Base-by-base conservation (phyloP, 2,113 vertebrate genomes). In the western clawed frog (Xenopus tropicalis) region DNA sequence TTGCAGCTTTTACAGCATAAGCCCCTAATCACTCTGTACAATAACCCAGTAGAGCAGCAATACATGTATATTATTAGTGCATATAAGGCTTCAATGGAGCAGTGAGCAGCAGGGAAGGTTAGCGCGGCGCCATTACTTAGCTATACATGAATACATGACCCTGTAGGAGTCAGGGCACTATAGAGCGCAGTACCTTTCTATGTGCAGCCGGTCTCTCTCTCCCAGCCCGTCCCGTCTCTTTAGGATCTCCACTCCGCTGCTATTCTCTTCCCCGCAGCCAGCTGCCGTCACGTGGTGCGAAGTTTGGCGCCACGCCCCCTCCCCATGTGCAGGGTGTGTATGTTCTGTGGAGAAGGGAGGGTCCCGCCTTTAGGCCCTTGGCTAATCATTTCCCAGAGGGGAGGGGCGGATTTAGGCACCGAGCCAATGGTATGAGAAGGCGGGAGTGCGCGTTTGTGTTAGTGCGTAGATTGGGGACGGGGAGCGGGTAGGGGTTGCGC, bases 281-380 rank as follows among this genome's bases (percentile, higher is more conserved):
- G 63, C 63, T 48, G 21, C 13, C 3, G 64, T 74, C 71, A 74
- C 71, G 71, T 74, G 71, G 64, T 48, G 3, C 11, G 12, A 67
- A 61, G 52, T 74, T 58, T 65, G 22, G 3, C 42, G 19, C 42
- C 54, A 66, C 71, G 71, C 71, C 71, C 71, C 71, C 71, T 74
- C 64, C 43, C 71, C 71, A 74, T 67, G 71, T 74, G 71, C 71
- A 61, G 71, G 71, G 65, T 74, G 71, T 73, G 71, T 72, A 57
- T 20, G 71, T 44, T 43, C 24, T 13, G 29, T 10, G 2, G 1
- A n/a, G 42, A 29, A 25, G 64, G 71, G 22, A 22, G 43, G 22
- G 8, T 21, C 11, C 20, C 1, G 22, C 21, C 10, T 6, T 9
- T 16, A 13, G 51, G 62, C 62, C 20, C 48, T 54, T 11, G 13